Evolutionary conservation across 2,797 vertebrate species (phyloP).

Genomic region (Sebastiscus tertius): DNA sequence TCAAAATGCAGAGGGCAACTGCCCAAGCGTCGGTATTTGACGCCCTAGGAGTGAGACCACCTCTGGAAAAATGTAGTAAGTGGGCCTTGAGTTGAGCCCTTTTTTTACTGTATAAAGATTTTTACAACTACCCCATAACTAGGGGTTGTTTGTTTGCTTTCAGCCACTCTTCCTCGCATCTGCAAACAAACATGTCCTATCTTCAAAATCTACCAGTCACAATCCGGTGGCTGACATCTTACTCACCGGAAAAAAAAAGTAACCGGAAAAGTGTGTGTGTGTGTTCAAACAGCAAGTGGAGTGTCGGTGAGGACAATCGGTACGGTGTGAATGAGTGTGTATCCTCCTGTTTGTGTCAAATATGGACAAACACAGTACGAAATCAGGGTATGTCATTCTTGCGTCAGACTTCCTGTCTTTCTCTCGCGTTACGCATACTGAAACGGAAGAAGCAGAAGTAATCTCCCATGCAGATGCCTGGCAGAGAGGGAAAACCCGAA

Average conservation of each 20-base stretch:
- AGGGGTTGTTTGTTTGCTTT: too few relatives aligned
- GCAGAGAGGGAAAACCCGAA: background rate
- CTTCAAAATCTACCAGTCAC: background rate
- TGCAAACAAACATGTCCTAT: background rate
- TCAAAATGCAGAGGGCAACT: background rate
- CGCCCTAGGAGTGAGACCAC: background rate
- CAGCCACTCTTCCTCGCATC: background rate
- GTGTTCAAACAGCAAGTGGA: background rate
- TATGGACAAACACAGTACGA: background rate
- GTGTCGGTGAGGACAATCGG: background rate
- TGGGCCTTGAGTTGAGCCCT: background rate
- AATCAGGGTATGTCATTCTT: slow-evolving; percentile 36
- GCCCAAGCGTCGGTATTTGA: background rate
- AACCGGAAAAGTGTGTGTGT: background rate
- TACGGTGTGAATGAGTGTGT: slow-evolving; percentile 9
- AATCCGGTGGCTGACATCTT: background rate
- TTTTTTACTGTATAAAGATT: background rate
- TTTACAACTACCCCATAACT: too few relatives aligned
- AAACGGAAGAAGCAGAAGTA: slow-evolving; percentile 35
- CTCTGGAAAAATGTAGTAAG: background rate
- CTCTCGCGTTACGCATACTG: slow-evolving; percentile 33
- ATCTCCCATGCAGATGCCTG: slow-evolving; percentile 38
- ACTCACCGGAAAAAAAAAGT: background rate
- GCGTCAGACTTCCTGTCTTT: slow-evolving; percentile 73
- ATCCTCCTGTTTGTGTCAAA: slow-evolving; percentile 36